Evolutionary conservation across 37 sponge, comb jelly and placozoan genomes (phyloP).

Genomic region (Halisarca cf. caerulea): DNA sequence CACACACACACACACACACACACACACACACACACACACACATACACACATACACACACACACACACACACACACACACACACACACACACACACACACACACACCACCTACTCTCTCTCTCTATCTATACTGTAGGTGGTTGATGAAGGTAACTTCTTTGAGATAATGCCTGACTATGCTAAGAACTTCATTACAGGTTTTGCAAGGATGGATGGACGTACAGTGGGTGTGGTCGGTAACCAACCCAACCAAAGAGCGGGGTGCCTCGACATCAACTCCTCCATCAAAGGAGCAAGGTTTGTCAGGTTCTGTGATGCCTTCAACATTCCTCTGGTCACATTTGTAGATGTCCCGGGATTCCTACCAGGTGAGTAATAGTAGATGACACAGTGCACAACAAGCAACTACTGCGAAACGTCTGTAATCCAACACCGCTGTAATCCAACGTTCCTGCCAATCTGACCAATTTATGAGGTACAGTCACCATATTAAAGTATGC

Average conservation of each 20-base stretch:
- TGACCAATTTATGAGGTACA: no score
- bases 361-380: conserved; percentile 71
- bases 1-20: no score
- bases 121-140: conserved; percentile 33
- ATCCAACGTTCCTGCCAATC: no score
- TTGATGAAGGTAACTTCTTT: conserved; percentile 93
- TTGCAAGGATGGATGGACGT: conserved; percentile 87
- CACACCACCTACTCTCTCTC: background rate
- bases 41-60: no score
- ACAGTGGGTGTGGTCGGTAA: conserved; percentile 93
- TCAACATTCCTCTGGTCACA: conserved; percentile 94
- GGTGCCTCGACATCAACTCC: conserved; percentile 94
- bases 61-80: no score
- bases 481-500: no score
- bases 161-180: conserved; percentile 98
- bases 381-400: no score
- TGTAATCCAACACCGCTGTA: no score
- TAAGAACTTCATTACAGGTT: conserved; percentile 93
- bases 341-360: conserved; percentile 99
- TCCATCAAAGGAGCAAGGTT: conserved; percentile 96
- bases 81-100: background rate
- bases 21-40: no score
- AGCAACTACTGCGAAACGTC: no score
- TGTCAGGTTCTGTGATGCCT: conserved; percentile 96
- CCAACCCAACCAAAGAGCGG: conserved; percentile 94